These are phyloP conservation scores for Misgurnus mizolepis DNA, from an alignment of 2,113 vertebrate genomes.

Conservation along the genomic window DNA sequence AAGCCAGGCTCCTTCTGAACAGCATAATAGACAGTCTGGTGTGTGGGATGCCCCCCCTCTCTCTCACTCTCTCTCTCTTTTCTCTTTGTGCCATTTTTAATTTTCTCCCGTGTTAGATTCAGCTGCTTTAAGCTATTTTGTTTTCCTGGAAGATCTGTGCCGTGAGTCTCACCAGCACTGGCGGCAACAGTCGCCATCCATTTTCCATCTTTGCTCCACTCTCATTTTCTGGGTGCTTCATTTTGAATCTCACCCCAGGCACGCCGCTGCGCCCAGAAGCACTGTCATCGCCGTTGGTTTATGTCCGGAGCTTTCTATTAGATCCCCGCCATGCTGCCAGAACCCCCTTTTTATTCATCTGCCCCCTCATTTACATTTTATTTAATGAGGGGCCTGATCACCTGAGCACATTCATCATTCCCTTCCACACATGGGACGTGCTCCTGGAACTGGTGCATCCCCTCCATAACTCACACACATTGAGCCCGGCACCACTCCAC, in stretches of 20 bases:
- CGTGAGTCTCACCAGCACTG: conserved; percentile 38
- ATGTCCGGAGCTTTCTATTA: conserved; percentile 60
- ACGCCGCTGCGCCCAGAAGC: conserved; percentile 50
- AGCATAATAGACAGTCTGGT: conserved; percentile 48
- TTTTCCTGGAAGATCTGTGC: conserved; percentile 48
- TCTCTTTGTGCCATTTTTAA: conserved; percentile 52
- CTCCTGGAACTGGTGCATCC: conserved; percentile 41
- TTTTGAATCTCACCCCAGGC: conserved; percentile 57
- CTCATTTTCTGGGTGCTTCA: conserved; percentile 62
- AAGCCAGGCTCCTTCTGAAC: conserved; percentile 51
- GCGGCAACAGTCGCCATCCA: conserved; percentile 49
- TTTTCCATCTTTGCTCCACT: conserved; percentile 46
- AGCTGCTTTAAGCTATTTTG: conserved; percentile 57
- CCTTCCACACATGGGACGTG: conserved; percentile 53
- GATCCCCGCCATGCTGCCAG: conserved; percentile 58
- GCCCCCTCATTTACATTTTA: conserved; percentile 63
- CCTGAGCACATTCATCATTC: conserved; percentile 63
- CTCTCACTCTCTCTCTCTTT: conserved; percentile 38
- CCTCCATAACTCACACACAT: conserved; percentile 40
- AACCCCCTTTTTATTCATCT: conserved; percentile 50
- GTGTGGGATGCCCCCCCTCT: conserved; percentile 43
- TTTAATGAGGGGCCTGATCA: conserved; percentile 67
- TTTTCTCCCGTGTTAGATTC: conserved; percentile 53
- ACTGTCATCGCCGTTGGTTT: conserved; percentile 58
- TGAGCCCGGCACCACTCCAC: conserved; percentile 25